These are phyloP conservation scores for Chelidonichthys spinosus DNA, from an alignment of 2,797 vertebrate species.

Conservation along the genomic window DNA sequence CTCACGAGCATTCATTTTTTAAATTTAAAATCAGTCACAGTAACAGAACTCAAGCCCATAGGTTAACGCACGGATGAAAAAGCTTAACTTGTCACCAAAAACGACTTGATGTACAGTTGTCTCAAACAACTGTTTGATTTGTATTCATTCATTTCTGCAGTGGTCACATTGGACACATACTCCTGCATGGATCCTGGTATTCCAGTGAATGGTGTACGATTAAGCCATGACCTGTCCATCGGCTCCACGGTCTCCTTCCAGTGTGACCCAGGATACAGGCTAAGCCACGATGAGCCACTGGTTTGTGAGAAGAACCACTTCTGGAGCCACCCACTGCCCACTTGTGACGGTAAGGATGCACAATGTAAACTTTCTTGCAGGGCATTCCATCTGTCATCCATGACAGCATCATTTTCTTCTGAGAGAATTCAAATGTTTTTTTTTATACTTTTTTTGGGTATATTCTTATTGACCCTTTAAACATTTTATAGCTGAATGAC, in stretches of 20 bases:
- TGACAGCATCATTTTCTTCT: background rate
- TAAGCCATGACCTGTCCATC: slow-evolving; percentile 95
- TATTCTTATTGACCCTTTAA: background rate
- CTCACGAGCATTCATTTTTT: background rate
- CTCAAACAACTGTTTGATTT: background rate
- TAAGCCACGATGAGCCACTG: slow-evolving; percentile 94
- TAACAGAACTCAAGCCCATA: background rate
- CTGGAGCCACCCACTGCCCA: slow-evolving; percentile 96
- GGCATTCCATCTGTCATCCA: background rate
- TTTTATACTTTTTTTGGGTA: background rate
- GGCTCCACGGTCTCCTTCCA: slow-evolving; percentile 95
- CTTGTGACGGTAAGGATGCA: slow-evolving; percentile 91
- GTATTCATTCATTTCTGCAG: slow-evolving; percentile 67
- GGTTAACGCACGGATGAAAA: background rate
- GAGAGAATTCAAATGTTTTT: background rate
- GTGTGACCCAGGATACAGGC: slow-evolving; percentile 93
- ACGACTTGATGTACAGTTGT: background rate
- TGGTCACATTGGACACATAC: slow-evolving; percentile 96
- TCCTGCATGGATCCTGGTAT: slow-evolving; percentile 98
- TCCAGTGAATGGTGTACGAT: slow-evolving; percentile 92
- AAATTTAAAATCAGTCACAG: slow-evolving; percentile 1
- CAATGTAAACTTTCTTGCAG: background rate
- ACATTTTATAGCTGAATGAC: background rate
- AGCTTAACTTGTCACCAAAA: background rate
- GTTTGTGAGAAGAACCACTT: slow-evolving; percentile 98